Base-by-base conservation (phyloP, 2,888 invertebrate species). In the Caenorhabditis macrosperma region DNA sequence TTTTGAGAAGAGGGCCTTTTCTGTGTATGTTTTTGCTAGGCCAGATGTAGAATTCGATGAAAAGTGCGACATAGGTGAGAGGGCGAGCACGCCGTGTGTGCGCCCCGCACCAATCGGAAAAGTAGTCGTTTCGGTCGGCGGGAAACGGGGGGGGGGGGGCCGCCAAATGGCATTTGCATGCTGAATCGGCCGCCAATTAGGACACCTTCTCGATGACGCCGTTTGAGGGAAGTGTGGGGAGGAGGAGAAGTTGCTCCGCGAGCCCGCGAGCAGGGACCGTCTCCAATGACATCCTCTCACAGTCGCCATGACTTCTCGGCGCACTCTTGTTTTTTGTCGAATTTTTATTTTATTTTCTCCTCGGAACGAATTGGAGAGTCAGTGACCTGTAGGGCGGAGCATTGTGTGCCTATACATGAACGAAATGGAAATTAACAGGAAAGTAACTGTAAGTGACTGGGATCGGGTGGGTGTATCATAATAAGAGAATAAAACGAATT, bases 31-130 rank as follows among this genome's bases (percentile, higher is more conserved):
- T 30, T 10, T 33, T 22, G 20, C 26, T 26, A 6, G 28, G 20
- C 28, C 44, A 50, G 9, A 38, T 38, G 26, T 41, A 33, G 55
- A 67, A 55, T 55, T 67, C 46, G 46, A 48, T 57, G 48, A 57
- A 57, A 60, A 69, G 68, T 50, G 46, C 68, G 26, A 59, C 68
- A 38, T 50, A 67, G 68, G 68, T 69, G 68, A 57, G 67, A 48
- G 41, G 20, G 68, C 48, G 59, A 68, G 59, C 68, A 10, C 5
- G 33, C 12, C 6, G 15, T 9, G 38, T 38, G 38, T 38, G 28
- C 48, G 57, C 48, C 30, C 28, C 35, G 5, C n/a, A 10, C 33
- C 33, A 33, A 33, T 33, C 33, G 44, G 28, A 17, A n/a, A 6
- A 30, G 55, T 55, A 55, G 33, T 17, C 9, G 30, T 17, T 30